Conservation (phyloP, 2,113 vertebrate species). For the Clinocottus analis region DNA sequence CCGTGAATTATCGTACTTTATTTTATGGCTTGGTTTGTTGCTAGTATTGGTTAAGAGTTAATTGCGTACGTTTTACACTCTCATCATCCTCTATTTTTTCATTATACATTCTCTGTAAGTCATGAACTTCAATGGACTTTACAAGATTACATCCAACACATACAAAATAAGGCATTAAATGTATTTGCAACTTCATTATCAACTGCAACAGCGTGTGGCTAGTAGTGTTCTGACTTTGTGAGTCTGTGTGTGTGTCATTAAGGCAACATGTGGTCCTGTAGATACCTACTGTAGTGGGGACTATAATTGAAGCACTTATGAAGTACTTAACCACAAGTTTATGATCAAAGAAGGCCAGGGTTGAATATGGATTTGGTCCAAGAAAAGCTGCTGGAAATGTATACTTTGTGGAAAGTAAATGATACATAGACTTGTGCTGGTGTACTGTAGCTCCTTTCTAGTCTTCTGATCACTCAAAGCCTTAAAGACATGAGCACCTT, state of each 20-base stretch:
- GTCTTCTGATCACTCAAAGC: no score
- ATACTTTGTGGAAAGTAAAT: no score
- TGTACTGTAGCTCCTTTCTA: no score
- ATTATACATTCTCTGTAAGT: not conserved
- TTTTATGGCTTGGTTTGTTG: not conserved
- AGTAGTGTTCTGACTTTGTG: not conserved
- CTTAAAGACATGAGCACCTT: no score
- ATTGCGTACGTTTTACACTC: no score
- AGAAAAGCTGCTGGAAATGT: no score
- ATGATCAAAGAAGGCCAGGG: not conserved
- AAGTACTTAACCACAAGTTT: not conserved
- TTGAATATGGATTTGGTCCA: no score
- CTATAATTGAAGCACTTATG: not conserved
- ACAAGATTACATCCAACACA: no score
- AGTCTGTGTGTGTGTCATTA: not conserved
- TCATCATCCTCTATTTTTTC: not conserved
- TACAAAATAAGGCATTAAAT: not conserved
- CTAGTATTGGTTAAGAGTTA: not conserved
- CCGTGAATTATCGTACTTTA: not conserved
- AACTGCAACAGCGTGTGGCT: not conserved
- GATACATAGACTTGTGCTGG: no score
- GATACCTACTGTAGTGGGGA: not conserved
- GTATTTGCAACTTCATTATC: not conserved
- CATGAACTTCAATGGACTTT: not conserved
- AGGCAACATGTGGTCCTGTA: not conserved